Base-by-base conservation (phyloP, 30 jellyfish, hydroid and myxozoan species). In the Aurelia aurita complex sp. Pacific region DNA sequence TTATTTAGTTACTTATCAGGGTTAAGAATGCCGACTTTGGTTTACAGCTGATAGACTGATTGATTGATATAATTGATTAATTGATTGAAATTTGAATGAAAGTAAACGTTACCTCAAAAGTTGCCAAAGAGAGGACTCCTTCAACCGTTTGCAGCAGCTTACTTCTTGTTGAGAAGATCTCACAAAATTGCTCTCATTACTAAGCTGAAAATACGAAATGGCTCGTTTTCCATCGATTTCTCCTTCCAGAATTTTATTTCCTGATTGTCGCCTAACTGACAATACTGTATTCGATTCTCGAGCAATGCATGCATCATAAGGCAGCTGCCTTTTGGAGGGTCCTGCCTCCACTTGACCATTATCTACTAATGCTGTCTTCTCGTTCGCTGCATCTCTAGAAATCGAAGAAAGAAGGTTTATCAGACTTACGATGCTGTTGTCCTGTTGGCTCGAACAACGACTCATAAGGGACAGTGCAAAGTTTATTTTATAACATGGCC, bases 81-180 rank as follows among this genome's bases (percentile, higher is more conserved):
- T 4, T 46, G 15, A 46, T 46, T 6, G 57, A 9, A 23, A 23
- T 23, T 23, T 23, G 29, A 23, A 23, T 23, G 12, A 46, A 3
- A 4, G 2, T 46, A 46, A 23, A 46, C 15, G 8, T 46, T 62
- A 77, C 87, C 67, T 59, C 50, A 77, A 33, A 53, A 77, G 67
- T 2, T 61, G 60, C 87, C 87, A 77, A 1, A 61, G n/a, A 2
- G 87, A 60, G 10, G 77, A 77, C n/a, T 77, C 87, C 67, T 77
- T 77, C 11, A 77, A 33, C 55, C 76, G 53, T 51, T 53, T 34
- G 77, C 77, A 77, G 46, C 87, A 77, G 36, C 29, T 36, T 11
- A 59, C 17, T 9, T 38, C 23, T 3, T 40, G 77, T 2, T 12
- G 13, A 1, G 82, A 73, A 15, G 82, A 40, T 50, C 82, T 73